Evolutionary conservation across 2,888 invertebrate species (phyloP).

Genomic region (Stenoptilia bipunctidactyla): DNA sequence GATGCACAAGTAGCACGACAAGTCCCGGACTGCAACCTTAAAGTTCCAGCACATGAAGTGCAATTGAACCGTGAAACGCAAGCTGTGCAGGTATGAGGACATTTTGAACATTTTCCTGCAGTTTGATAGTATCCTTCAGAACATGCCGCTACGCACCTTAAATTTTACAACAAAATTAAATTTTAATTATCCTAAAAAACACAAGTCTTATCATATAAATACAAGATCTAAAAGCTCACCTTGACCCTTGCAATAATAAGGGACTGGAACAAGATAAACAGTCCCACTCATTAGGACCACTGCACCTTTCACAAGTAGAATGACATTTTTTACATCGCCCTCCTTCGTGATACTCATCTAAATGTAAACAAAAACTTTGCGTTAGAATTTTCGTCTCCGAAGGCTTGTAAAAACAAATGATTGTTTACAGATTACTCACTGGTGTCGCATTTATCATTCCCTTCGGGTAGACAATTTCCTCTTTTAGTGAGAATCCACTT

Average conservation of each 20-base stretch:
- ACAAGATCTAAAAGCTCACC: conserved; percentile 29
- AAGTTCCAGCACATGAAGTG: conserved; percentile 80
- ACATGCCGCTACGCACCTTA: conserved; percentile 82
- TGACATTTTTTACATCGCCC: conserved; percentile 86
- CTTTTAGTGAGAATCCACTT: conserved; percentile 83
- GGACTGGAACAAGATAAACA: conserved; percentile 84
- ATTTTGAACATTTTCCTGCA: conserved; percentile 80
- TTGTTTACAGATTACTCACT: conserved; percentile 65
- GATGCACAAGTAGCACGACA: conserved; percentile 83
- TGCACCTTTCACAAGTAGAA: conserved; percentile 86
- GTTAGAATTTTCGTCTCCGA: conserved; percentile 19
- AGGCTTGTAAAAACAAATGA: conserved; percentile 17
- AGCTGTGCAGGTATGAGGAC: conserved; percentile 82
- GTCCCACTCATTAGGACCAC: conserved; percentile 81
- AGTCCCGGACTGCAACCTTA: conserved; percentile 86
- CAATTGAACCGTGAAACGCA: conserved; percentile 86
- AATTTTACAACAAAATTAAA: conserved; percentile 14
- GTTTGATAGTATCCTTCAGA: conserved; percentile 83
- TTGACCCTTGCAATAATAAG: conserved; percentile 77
- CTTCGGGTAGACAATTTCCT: conserved; percentile 79
- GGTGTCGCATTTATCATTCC: conserved; percentile 81
- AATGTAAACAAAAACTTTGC: conserved; percentile 27
- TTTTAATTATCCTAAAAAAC: neutral
- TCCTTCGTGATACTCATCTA: conserved; percentile 82
- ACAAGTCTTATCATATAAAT: neutral